Conservation (phyloP, 2,113 vertebrate genomes). For the Rhadina sibilatrix region DNA sequence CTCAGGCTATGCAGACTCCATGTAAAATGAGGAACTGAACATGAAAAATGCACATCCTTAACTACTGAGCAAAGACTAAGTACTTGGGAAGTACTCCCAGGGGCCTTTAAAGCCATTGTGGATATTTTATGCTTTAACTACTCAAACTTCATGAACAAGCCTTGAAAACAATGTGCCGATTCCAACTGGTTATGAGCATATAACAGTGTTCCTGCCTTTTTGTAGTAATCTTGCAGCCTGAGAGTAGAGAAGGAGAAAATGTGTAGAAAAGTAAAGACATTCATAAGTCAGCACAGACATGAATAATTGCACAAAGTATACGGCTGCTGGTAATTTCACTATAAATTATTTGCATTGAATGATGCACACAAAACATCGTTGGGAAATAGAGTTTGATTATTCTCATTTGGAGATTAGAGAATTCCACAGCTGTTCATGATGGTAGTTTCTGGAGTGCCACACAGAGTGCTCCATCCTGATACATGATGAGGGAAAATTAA, state of each 20-base stretch:
- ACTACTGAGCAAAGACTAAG: constrained; percentile 18
- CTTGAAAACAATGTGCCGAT: not conserved
- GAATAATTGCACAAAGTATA: not conserved
- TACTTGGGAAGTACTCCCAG: not conserved
- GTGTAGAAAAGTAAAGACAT: not conserved
- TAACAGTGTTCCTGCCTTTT: not conserved
- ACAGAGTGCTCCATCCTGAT: not conserved
- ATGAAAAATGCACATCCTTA: constrained; percentile 38
- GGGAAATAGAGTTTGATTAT: not conserved
- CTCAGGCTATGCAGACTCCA: not conserved
- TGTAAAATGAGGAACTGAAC: constrained; percentile 34
- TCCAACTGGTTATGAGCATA: not conserved
- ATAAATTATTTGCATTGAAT: not conserved
- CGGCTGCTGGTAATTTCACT: accelerated
- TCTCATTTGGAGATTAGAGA: not conserved
- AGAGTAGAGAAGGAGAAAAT: not conserved
- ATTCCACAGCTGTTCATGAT: not conserved
- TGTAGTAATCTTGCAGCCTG: not conserved
- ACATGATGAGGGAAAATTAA: not conserved
- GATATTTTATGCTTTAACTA: not conserved
- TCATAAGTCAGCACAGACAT: not conserved
- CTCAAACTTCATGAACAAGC: not conserved
- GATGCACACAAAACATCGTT: not conserved
- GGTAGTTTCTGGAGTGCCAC: not conserved
- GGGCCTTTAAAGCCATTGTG: not conserved